Base-by-base conservation (phyloP, 2,113 vertebrate species). In the Tachycineta bicolor region DNA sequence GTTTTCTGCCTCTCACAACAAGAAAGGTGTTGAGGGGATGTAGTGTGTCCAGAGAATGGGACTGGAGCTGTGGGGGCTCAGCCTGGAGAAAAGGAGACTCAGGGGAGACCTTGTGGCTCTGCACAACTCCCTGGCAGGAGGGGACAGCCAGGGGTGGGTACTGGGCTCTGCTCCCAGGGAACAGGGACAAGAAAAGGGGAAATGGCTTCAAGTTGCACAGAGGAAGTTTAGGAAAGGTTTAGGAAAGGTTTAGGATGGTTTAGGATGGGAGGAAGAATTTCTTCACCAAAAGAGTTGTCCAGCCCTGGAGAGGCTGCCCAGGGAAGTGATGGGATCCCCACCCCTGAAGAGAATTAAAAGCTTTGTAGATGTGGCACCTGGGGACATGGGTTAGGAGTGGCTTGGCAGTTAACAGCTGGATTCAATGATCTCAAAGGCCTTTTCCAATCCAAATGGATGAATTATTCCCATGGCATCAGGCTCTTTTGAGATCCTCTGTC, bases 101-200 rank as follows among this genome's bases (percentile, higher is more conserved):
- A 21, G 47, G 47, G 3, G 14, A 41, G 1, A 9, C 22, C 6
- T 14, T 44, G 0, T 69, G 11, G 10, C 22, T 29, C 55, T 63
- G 5, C 33, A 4, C 41, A 81, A 4, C 2, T 62, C 34, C 18
- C 60, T 55, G 31, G 7, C 7, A 74, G 53, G 47, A 80, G 10
- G 13, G 7, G 2, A 5, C 12, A 69, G 31, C 5, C 3, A 3
- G 9, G 19, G 15, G 21, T 3, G 34, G 3, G 17, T 1, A 6
- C 8, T 2, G 0, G 34, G 29, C 6, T 55, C 34, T 69, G 12
- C 21, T 83, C 17, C 12, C 62, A 37, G 55, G 25, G 5, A 49
- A 49, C 34, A 50, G 55, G 18, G 28, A 69, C 41, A 87, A 14
- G 20, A 31, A 1, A 22, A 56, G 28, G 4, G 5, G 34, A 56